Evolutionary conservation across 2,797 vertebrate species (phyloP).

Genomic region (Syncerus caffer): DNA sequence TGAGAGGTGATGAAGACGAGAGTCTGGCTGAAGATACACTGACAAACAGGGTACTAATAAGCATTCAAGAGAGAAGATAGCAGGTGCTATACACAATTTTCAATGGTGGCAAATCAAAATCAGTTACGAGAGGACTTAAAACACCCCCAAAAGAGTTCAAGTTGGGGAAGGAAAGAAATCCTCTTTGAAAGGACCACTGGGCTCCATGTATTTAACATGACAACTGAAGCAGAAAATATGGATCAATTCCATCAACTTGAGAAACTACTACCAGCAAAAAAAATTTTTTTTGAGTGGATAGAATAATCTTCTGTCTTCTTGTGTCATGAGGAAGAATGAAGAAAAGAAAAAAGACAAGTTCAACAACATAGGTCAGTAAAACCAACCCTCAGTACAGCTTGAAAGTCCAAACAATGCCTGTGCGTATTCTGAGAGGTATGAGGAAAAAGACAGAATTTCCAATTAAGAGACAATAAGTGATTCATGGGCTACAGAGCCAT

Average conservation of each 20-base stretch:
- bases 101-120: neutral
- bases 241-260: neutral
- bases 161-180: neutral
- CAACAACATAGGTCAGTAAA: neutral
- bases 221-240: neutral
- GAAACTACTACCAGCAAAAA: neutral
- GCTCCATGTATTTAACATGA: slow-evolving; percentile 10
- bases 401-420: neutral
- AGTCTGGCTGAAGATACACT: neutral
- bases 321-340: neutral
- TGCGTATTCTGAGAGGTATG: neutral
- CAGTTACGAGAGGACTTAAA: neutral
- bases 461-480: neutral
- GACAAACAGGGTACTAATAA: neutral
- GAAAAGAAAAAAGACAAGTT: slow-evolving; percentile 7
- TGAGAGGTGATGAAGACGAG: neutral
- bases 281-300: neutral
- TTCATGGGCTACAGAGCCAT: neutral
- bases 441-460: neutral
- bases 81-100: neutral
- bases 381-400: neutral
- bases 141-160: neutral
- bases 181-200: neutral
- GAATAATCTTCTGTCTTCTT: neutral
- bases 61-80: neutral